Percentiles rank a stretch among this genome's conserved stretches.
These are phyloP conservation scores for Zeus faber DNA, from an alignment of 2,113 vertebrate genomes.

Conservation along the genomic window DNA sequence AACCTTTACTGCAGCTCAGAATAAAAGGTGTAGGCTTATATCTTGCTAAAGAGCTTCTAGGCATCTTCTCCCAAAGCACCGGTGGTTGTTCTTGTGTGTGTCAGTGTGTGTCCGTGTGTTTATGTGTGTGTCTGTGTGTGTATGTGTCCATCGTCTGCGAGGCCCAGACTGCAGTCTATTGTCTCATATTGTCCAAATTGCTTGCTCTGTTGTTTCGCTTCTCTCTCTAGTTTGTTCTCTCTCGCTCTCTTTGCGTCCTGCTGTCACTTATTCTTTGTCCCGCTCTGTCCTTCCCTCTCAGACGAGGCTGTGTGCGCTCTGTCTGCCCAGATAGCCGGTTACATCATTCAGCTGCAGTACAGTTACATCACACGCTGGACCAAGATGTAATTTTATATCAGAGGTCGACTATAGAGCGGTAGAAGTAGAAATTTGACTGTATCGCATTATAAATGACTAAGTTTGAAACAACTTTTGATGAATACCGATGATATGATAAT, in stretches of 20 bases:
- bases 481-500: too few relatives aligned
- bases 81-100: too few relatives aligned
- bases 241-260: not conserved
- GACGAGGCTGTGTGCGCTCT: conserved; percentile 9
- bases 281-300: conserved; percentile 7
- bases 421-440: not conserved
- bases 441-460: too few relatives aligned
- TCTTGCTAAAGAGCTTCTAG: too few relatives aligned
- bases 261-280: not conserved
- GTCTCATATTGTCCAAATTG: conserved; percentile 6
- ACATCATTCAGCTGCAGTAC: conserved; percentile 58
- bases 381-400: too few relatives aligned
- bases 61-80: too few relatives aligned
- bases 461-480: too few relatives aligned
- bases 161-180: conserved; percentile 11
- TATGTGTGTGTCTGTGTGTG: conserved; percentile 10
- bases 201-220: not conserved
- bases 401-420: too few relatives aligned
- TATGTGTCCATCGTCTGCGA: not conserved
- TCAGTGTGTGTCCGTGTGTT: not conserved
- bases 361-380: too few relatives aligned
- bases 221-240: not conserved
- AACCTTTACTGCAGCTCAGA: too few relatives aligned
- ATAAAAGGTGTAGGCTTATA: too few relatives aligned
- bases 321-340: conserved; percentile 43